phyloP scores from a whole-genome alignment of 2,888 invertebrate species.

The Odontomyia ornata region DNA sequence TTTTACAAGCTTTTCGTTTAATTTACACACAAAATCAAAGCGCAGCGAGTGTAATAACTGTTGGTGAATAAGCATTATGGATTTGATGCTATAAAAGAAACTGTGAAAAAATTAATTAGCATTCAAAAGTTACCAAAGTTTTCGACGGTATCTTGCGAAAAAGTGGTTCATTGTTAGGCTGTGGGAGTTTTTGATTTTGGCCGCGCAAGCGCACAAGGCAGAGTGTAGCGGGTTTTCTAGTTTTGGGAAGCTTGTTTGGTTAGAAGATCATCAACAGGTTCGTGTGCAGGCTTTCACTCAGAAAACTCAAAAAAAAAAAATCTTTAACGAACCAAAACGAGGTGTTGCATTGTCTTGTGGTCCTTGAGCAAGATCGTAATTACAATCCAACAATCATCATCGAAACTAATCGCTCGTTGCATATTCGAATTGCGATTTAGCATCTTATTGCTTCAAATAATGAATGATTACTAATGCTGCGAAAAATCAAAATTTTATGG shows the following conservation, averaged over 20 bases:
- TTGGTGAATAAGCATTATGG: neutral
- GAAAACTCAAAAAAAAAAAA: too few relatives aligned
- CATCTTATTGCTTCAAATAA: too few relatives aligned
- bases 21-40: neutral
- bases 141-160: constrained; percentile 15
- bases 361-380: too few relatives aligned
- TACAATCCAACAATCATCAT: too few relatives aligned
- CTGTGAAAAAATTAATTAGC: constrained; percentile 1
- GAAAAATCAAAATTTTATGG: too few relatives aligned
- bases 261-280: neutral
- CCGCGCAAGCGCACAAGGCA: neutral
- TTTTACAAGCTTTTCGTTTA: neutral
- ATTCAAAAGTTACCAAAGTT: neutral
- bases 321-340: too few relatives aligned
- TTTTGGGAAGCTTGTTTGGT: neutral
- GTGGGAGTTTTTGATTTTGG: constrained; percentile 5
- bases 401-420: too few relatives aligned
- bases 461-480: too few relatives aligned
- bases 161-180: neutral
- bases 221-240: neutral
- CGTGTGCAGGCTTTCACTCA: neutral
- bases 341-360: too few relatives aligned
- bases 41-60: neutral
- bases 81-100: neutral
- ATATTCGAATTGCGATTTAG: too few relatives aligned